These are phyloP conservation scores for Folsomia candida DNA, from an alignment of 2,888 invertebrate genomes.

Conservation along the genomic window DNA sequence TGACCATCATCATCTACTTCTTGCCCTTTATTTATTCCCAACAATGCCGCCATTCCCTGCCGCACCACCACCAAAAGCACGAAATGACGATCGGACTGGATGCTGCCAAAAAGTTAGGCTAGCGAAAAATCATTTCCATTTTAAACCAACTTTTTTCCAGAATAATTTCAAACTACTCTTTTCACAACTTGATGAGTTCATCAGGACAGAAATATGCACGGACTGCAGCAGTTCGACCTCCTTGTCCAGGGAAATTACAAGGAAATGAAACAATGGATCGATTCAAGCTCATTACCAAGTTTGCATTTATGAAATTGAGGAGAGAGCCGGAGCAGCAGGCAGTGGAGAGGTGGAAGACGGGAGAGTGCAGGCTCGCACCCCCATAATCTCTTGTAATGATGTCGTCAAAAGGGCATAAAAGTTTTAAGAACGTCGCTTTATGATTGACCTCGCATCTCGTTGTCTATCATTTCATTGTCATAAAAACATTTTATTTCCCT, in stretches of 20 bases:
- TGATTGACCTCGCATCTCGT: slow-evolving; percentile 28
- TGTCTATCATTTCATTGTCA: not conserved
- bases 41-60: too few species aligned
- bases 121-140: too few species aligned
- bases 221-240: too few species aligned
- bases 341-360: slow-evolving; percentile 12
- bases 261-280: not conserved
- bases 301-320: slow-evolving; percentile 1
- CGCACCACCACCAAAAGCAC: too few species aligned
- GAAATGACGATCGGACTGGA: too few species aligned
- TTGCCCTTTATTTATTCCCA: not conserved
- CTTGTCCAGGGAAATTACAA: too few species aligned
- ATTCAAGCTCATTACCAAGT: not conserved
- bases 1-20: too few species aligned
- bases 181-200: too few species aligned
- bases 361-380: not conserved
- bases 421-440: slow-evolving; percentile 30
- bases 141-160: too few species aligned
- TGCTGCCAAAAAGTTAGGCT: too few species aligned
- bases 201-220: too few species aligned
- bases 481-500: not conserved
- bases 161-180: too few species aligned
- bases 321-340: not conserved
- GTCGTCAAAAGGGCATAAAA: slow-evolving; percentile 50
- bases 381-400: slow-evolving; percentile 47